These are phyloP conservation scores for Onychostruthus taczanowskii DNA, from an alignment of 2,113 vertebrate genomes.

Conservation along the genomic window DNA sequence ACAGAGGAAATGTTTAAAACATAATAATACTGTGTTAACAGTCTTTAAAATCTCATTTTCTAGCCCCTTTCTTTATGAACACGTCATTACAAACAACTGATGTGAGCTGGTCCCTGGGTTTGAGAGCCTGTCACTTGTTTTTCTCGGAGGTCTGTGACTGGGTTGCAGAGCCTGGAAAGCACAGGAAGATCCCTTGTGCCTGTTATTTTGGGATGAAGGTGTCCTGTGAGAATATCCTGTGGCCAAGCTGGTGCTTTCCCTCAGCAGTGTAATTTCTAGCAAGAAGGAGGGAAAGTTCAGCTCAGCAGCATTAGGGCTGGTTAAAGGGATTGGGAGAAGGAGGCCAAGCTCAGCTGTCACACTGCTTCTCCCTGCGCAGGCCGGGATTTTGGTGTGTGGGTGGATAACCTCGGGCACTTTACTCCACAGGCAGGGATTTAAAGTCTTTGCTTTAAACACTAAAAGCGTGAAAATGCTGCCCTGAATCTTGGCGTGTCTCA, in stretches of 20 bases:
- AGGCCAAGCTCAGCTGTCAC: constrained; percentile 2
- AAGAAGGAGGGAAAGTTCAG: not conserved
- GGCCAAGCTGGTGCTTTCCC: not conserved
- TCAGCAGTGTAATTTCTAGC: not conserved
- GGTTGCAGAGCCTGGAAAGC: not conserved
- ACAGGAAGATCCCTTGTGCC: not conserved
- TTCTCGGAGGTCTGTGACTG: not conserved
- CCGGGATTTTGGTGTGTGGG: not conserved
- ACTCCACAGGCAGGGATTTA: not conserved
- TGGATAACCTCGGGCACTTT: constrained; percentile 16
- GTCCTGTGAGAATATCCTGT: not conserved
- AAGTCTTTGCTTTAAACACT: constrained; percentile 8
- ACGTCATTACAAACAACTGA: not conserved
- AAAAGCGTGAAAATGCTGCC: not conserved
- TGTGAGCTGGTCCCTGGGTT: not conserved
- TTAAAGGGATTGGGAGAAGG: not conserved
- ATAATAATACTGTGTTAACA: constrained; percentile 16
- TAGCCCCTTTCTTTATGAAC: not conserved
- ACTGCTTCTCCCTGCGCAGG: rapidly evolving
- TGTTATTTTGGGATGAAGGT: not conserved
- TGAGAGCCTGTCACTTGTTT: not conserved
- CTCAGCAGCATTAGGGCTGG: not conserved
- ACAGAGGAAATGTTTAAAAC: constrained; percentile 46
- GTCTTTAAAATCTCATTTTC: constrained; percentile 36
- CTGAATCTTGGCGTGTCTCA: not conserved